These are phyloP conservation scores for Ephydatia muelleri DNA, from an alignment of 37 sponge, comb jelly and placozoan species.

Conservation along the genomic window DNA sequence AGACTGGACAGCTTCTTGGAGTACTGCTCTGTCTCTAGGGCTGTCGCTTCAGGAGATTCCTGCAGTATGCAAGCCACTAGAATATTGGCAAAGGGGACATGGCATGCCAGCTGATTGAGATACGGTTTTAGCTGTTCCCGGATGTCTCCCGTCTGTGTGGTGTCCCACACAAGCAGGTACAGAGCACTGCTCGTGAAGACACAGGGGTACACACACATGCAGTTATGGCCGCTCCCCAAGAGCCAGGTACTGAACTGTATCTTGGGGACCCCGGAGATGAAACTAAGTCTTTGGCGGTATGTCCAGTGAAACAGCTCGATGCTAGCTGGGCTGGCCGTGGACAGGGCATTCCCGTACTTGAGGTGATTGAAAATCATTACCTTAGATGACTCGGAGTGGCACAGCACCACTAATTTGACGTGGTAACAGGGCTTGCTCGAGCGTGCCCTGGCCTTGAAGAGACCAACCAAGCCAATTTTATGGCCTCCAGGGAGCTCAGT, in stretches of 20 bases:
- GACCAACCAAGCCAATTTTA: constrained; percentile 28
- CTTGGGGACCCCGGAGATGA: constrained; percentile 28
- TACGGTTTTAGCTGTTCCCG: constrained; percentile 62
- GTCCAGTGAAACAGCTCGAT: constrained; percentile 61
- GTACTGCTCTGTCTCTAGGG: constrained; percentile 19
- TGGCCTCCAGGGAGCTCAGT: constrained; percentile 46
- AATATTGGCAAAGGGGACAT: constrained; percentile 65
- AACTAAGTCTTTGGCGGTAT: constrained; percentile 27
- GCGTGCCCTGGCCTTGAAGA: constrained; percentile 52
- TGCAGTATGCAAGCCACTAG: constrained; percentile 54
- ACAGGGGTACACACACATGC: constrained; percentile 59
- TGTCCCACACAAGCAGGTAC: constrained; percentile 69
- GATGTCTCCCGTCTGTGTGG: constrained; percentile 36
- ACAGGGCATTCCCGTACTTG: constrained; percentile 1
- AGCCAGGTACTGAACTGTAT: constrained; percentile 75
- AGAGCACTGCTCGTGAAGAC: constrained; percentile 70
- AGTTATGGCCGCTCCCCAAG: constrained; percentile 38
- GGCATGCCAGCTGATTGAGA: constrained; percentile 41
- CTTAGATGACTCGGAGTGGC: constrained; percentile 56
- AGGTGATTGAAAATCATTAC: constrained; percentile 41
- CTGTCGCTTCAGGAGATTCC: constrained; percentile 33
- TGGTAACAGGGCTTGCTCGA: constrained; percentile 64
- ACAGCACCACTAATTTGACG: constrained; percentile 61
- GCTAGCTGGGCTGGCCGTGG: constrained; percentile 2
- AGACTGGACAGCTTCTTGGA: constrained; percentile 18